Conservation (phyloP, 2,113 vertebrate species). For the Semnornis frantzii region DNA sequence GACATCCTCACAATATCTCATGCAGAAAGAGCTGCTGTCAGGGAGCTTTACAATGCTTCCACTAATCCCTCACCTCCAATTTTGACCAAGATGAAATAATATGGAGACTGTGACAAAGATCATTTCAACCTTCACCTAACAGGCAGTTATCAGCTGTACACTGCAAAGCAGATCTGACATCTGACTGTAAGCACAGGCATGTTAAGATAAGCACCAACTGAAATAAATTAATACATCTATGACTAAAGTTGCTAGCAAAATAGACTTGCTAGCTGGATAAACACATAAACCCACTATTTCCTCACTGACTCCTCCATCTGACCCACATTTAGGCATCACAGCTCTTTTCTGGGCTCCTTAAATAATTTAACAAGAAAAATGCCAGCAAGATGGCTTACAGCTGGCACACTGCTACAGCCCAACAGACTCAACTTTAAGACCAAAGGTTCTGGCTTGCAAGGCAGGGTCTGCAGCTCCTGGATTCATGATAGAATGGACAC, state of each 20-base stretch:
- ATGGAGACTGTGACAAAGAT: background rate
- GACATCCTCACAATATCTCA: conserved; percentile 3
- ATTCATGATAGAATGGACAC: background rate
- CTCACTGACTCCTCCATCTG: background rate
- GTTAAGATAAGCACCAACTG: background rate
- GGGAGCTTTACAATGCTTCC: conserved; percentile 23
- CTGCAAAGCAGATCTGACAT: background rate
- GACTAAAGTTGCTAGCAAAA: background rate
- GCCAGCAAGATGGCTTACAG: background rate
- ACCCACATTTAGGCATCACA: background rate
- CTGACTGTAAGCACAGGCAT: background rate
- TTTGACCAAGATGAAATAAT: conserved; percentile 31
- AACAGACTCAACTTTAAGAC: background rate
- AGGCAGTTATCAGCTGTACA: background rate
- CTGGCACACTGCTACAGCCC: background rate
- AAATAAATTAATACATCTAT: background rate
- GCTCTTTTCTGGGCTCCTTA: background rate
- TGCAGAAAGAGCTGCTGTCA: conserved; percentile 2
- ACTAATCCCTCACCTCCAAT: conserved; percentile 22
- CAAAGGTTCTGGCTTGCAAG: background rate
- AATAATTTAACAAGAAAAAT: background rate
- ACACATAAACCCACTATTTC: background rate
- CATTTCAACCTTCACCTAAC: background rate
- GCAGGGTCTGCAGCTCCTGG: background rate
- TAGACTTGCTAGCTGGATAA: background rate